Conservation (phyloP, 2,797 vertebrate species). For the Trachops cirrhosus region DNA sequence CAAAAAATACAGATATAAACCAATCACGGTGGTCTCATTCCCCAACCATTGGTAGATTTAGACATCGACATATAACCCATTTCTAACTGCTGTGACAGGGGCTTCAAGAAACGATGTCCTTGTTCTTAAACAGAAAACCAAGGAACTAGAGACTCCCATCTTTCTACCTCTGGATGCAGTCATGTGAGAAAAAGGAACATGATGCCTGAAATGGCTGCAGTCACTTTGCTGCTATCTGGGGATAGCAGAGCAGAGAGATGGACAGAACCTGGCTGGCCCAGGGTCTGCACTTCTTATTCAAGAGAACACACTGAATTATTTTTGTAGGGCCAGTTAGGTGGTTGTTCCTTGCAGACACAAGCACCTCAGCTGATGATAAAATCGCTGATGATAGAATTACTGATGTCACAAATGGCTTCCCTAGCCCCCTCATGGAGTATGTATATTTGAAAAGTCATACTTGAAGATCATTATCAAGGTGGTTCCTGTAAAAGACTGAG, state of each 20-base stretch:
- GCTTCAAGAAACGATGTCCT: background rate
- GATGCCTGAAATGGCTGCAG: background rate
- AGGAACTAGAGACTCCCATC: background rate
- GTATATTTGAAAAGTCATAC: background rate
- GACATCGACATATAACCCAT: background rate
- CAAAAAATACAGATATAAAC: background rate
- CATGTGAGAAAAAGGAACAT: background rate
- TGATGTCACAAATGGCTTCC: background rate
- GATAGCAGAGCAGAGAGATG: background rate
- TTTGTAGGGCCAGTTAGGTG: background rate
- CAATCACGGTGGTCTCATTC: rapidly evolving
- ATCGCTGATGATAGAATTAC: background rate
- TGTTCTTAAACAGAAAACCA: background rate
- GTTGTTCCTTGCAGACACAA: background rate
- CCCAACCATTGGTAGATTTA: background rate
- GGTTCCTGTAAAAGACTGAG: background rate
- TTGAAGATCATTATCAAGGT: background rate
- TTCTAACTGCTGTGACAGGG: background rate
- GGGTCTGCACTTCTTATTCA: background rate
- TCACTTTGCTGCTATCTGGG: background rate
- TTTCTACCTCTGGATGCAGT: background rate
- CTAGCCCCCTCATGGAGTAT: background rate
- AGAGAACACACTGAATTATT: background rate
- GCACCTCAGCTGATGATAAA: background rate
- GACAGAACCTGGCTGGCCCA: background rate